phyloP scores from a whole-genome alignment of 2,113 vertebrate genomes.

The Lepidothrix coronata region DNA sequence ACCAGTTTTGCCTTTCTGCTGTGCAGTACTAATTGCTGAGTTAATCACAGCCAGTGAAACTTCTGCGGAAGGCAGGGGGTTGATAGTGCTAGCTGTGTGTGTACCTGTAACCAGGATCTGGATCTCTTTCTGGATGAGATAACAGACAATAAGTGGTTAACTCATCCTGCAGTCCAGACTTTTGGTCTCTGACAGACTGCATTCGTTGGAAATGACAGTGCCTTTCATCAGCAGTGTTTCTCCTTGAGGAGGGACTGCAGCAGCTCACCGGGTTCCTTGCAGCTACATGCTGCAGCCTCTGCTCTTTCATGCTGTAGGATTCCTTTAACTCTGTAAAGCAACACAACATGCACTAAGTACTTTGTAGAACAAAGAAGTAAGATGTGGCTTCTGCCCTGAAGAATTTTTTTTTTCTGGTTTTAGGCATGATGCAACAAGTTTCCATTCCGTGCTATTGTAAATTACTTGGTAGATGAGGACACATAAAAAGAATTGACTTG shows the following conservation, averaged over 20 bases:
- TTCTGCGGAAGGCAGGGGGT: neutral
- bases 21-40: neutral
- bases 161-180: neutral
- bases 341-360: neutral
- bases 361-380: neutral
- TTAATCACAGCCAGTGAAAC: neutral
- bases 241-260: constrained; percentile 7
- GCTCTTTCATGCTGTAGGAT: neutral
- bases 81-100: neutral
- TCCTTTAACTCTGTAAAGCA: neutral
- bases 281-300: constrained; percentile 35
- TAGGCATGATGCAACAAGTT: constrained; percentile 38
- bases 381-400: neutral
- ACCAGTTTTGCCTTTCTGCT: neutral
- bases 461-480: neutral
- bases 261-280: neutral
- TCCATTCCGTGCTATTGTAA: neutral
- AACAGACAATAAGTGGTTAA: neutral
- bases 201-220: neutral
- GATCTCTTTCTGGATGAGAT: neutral
- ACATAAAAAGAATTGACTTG: neutral
- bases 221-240: neutral
- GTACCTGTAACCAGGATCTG: neutral
- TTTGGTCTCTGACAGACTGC: neutral
- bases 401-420: neutral